phyloP scores from a whole-genome alignment of 2,797 vertebrate species.

The Cuniculus paca region DNA sequence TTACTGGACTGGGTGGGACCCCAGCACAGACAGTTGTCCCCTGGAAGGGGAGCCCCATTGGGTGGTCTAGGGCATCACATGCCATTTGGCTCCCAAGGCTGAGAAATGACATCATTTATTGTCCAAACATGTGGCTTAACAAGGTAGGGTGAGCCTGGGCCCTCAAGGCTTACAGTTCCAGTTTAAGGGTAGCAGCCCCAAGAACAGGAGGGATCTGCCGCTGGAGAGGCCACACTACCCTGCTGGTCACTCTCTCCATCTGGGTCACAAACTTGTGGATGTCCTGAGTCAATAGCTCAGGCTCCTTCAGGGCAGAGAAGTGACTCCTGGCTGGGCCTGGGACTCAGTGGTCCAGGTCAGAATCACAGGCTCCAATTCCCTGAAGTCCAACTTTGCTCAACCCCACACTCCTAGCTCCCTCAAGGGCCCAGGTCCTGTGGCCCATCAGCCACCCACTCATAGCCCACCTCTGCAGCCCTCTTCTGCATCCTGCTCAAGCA shows the following conservation, averaged over 20 bases:
- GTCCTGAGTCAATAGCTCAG: constrained; percentile 88
- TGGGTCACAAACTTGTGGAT: constrained; percentile 87
- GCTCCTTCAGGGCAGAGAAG: constrained; percentile 89
- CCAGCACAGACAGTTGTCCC: not conserved
- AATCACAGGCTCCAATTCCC: too few relatives aligned
- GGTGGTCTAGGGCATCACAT: fast-evolving
- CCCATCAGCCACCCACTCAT: not conserved
- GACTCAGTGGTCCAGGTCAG: not conserved
- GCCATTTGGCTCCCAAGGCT: not conserved
- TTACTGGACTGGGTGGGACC: not conserved
- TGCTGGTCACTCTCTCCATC: constrained; percentile 80
- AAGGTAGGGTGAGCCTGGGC: not conserved
- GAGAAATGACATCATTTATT: constrained; percentile 70
- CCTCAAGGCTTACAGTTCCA: not conserved
- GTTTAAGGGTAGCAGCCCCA: not conserved
- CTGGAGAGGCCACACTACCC: not conserved
- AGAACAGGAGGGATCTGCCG: not conserved
- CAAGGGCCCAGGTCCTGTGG: not conserved
- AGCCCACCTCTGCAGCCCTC: constrained; percentile 89
- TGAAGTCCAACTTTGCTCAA: not conserved
- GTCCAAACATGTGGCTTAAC: not conserved
- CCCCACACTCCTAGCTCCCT: not conserved
- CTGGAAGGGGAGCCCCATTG: fast-evolving
- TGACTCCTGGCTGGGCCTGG: constrained; percentile 85
- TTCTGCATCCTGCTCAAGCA: constrained; percentile 93